phyloP scores from a whole-genome alignment of 2,888 invertebrate species.

The Xanthia togata region DNA sequence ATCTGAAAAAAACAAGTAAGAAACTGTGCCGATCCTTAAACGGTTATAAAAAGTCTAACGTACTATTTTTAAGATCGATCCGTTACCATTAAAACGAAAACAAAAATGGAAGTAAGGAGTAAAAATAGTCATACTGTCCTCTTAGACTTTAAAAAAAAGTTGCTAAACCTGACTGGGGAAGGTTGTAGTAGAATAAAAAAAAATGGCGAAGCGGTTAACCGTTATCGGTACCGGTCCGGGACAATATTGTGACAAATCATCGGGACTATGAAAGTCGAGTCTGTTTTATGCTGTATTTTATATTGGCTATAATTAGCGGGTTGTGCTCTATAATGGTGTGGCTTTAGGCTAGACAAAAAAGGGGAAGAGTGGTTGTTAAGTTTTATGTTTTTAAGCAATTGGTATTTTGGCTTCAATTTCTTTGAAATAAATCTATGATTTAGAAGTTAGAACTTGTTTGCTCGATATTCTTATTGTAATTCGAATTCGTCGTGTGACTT shows the following conservation, averaged over 20 bases:
- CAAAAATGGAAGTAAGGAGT: slow-evolving; percentile 48
- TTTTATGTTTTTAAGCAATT: neutral
- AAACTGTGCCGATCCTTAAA: slow-evolving; percentile 44
- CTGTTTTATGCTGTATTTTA: slow-evolving; percentile 29
- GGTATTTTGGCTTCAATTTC: neutral
- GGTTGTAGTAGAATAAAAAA: slow-evolving; percentile 75
- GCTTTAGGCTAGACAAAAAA: slow-evolving; percentile 20
- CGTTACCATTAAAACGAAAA: slow-evolving; percentile 67
- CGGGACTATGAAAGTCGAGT: slow-evolving; percentile 41
- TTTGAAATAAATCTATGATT: neutral
- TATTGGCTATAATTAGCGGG: slow-evolving; percentile 44
- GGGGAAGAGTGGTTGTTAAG: neutral
- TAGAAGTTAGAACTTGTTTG: neutral
- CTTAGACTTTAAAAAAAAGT: slow-evolving; percentile 69
- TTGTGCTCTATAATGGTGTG: slow-evolving; percentile 17
- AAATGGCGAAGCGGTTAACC: slow-evolving; percentile 73
- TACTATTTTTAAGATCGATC: slow-evolving; percentile 65
- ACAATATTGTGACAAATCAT: slow-evolving; percentile 77
- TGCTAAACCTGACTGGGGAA: slow-evolving; percentile 66
- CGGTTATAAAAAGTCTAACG: slow-evolving; percentile 47
- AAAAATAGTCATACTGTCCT: slow-evolving; percentile 65
- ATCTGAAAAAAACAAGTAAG: slow-evolving; percentile 51
- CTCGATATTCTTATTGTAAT: no score
- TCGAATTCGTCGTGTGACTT: no score
- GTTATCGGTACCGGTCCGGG: slow-evolving; percentile 76